phyloP scores from a whole-genome alignment of 2,113 vertebrate species.

The Forbesichthys agassizii region DNA sequence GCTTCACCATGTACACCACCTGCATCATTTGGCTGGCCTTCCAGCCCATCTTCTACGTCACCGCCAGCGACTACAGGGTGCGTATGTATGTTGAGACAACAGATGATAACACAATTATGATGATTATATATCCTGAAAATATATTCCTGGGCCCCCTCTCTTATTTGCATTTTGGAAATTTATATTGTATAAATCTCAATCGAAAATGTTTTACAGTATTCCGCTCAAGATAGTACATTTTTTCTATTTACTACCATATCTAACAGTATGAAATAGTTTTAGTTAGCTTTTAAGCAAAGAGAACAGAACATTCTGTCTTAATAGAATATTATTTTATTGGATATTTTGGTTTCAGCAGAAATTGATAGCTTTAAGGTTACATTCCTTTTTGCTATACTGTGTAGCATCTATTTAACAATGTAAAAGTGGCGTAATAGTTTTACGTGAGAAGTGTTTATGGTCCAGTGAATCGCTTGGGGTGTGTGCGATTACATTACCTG shows the following conservation, averaged over 20 bases:
- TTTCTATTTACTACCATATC: conserved; percentile 47
- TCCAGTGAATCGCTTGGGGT: too few species aligned
- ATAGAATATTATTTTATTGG: neutral
- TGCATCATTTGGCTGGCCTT: conserved; percentile 99
- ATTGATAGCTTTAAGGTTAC: conserved; percentile 16
- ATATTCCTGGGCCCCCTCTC: neutral
- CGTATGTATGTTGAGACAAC: conserved; percentile 44
- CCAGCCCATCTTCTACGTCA: conserved; percentile 98
- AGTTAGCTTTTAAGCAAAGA: conserved; percentile 19
- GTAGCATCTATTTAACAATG: conserved; percentile 17
- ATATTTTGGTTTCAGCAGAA: conserved; percentile 17
- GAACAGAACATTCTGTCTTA: neutral
- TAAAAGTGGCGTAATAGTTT: too few species aligned
- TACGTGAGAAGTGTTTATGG: too few species aligned
- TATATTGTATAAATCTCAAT: conserved; percentile 3
- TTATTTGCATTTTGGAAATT: too few species aligned
- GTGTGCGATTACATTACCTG: too few species aligned
- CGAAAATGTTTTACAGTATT: neutral
- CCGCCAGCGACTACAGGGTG: conserved; percentile 97
- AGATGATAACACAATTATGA: neutral
- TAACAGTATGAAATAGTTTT: conserved; percentile 49
- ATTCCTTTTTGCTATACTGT: conserved; percentile 4
- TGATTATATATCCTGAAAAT: neutral
- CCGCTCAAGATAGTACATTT: conserved; percentile 21
- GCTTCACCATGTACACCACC: conserved; percentile 99